Base-by-base conservation (phyloP, 2,888 invertebrate genomes). In the Muschampia plurimacula region DNA sequence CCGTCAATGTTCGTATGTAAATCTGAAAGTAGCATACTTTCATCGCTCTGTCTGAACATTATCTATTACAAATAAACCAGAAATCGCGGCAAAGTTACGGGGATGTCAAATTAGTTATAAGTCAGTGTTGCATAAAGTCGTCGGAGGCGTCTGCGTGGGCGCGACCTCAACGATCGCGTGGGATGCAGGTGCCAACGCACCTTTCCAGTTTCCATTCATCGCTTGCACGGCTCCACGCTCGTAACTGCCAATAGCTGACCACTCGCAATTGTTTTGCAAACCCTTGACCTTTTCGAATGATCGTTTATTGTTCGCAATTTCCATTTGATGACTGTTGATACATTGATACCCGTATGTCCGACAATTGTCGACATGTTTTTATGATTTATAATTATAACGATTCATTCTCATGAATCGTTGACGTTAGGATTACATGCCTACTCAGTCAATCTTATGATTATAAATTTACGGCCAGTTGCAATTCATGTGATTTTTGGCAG, bases 161-260 rank as follows among this genome's bases (percentile, higher is more conserved):
- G 77, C 86, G 91, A 88, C 89, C 92, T 90, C 89, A 84, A 32
- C 8, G 65, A 8, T 77, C 77, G 92, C 90, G 92, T 92, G 91
- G 92, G 92, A 77, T 80, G 89, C 90, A 92, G 92, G 92, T 92
- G 92, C 90, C 90, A 89, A 91, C 90, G 90, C 88, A 89, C 92
- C 90, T 90, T 81, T 89, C 89, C 88, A 89, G 88, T 88, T 86
- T 86, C 83, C 86, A 86, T 82, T 85, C 84, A 83, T 83, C 83
- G 83, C 74, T 81, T 81, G 79, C 78, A 77, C 74, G 72, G 79
- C 78, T 73, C 73, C 78, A 80, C 67, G 77, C 82, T 80, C 78
- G 79, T 32, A 3, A 10, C 10, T 32, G 59, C 10, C 59, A 79
- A 82, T 32, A n/a, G 22, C 55, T 55, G 55, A 78, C 78, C 74